Percentiles rank a stretch among this genome's conserved stretches.
phyloP scores from a whole-genome alignment of 1,140 invertebrate species.

The Periplaneta americana region DNA sequence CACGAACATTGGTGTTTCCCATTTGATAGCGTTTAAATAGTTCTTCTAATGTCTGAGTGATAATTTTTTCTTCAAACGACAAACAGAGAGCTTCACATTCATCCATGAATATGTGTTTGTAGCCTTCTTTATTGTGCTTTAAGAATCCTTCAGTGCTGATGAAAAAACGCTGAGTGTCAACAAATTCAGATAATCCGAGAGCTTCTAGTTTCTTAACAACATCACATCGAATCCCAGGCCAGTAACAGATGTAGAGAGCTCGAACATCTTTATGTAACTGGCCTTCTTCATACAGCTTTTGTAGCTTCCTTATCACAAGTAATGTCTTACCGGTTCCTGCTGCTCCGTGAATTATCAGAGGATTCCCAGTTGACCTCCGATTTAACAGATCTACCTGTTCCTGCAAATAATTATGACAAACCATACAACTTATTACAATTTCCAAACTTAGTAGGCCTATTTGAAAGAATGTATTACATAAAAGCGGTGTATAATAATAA shows the following conservation, averaged over 20 bases:
- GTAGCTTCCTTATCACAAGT: conserved; percentile 33
- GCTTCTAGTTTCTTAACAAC: conserved; percentile 28
- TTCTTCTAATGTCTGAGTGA: conserved; percentile 27
- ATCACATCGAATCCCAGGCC: conserved; percentile 28
- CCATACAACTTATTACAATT: no score
- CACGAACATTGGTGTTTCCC: background rate
- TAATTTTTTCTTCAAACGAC: conserved; percentile 30
- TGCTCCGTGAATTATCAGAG: conserved; percentile 35
- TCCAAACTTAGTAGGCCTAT: no score
- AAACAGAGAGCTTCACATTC: conserved; percentile 35
- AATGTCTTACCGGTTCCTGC: conserved; percentile 37
- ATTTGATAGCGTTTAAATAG: background rate
- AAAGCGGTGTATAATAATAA: background rate
- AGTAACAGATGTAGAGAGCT: conserved; percentile 36
- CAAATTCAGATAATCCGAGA: conserved; percentile 30
- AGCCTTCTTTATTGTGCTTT: conserved; percentile 27
- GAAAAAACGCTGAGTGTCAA: conserved; percentile 33
- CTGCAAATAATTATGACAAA: conserved; percentile 17
- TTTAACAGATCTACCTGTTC: conserved; percentile 32
- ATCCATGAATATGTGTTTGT: conserved; percentile 37
- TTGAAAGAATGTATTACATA: no score
- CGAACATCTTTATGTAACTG: conserved; percentile 30
- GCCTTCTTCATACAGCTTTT: conserved; percentile 28
- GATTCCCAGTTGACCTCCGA: conserved; percentile 21
- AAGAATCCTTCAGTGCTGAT: conserved; percentile 30